Evolutionary conservation across 2,797 vertebrate genomes (phyloP), one percentile per base, ranked within the genome.

Genomic region (Mionectes olivaceus): DNA sequence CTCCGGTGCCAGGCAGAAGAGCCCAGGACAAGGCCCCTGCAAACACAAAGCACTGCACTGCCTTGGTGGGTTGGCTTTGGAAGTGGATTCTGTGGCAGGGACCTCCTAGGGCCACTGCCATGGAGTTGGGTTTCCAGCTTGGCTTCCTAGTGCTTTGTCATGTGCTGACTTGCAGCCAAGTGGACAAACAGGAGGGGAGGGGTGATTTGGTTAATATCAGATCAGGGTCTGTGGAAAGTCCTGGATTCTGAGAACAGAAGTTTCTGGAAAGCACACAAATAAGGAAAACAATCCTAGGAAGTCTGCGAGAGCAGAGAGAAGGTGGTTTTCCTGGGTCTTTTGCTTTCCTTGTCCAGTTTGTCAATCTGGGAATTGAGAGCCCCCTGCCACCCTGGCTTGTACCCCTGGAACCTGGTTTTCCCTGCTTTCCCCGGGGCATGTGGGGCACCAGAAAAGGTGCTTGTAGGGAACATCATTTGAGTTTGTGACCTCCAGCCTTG

Each of bases 171-270:
- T 83, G 70, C 53, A 93, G 91, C 92, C 92, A 94, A 83, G 70
- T 91, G 82, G 80, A 70, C 94, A 97, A 95, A 96, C 94, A 95
- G 46, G 79, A 89, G 39, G 25, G 84, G 84, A 94, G 79, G 88
- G 30, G 70, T 91, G 44, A 53, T 70, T 92, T 68, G 49, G 90
- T 96, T 95, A 95, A 89, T 94, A 85, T 64, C 93, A 94, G 91
- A 87, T 95, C 67, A 88, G 70, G 37, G 47, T 94, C 83, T 88
- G 49, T 91, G 71, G 73, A 96, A 81, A 93, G 61, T 35, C 76
- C 75, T 85, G 78, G 61, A 57, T 95, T 97, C 94, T 94, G 69
- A 91, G 95, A 94, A 96, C 7, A 33, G 67, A 77, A 75, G 35
- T 97, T 96, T 96, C 87, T 95, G 80, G 82, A 90, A 96, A 92